Evolutionary conservation across 1,140 invertebrate genomes (phyloP), one percentile per base, ranked within the genome.

Genomic region (Bombus consobrinus): DNA sequence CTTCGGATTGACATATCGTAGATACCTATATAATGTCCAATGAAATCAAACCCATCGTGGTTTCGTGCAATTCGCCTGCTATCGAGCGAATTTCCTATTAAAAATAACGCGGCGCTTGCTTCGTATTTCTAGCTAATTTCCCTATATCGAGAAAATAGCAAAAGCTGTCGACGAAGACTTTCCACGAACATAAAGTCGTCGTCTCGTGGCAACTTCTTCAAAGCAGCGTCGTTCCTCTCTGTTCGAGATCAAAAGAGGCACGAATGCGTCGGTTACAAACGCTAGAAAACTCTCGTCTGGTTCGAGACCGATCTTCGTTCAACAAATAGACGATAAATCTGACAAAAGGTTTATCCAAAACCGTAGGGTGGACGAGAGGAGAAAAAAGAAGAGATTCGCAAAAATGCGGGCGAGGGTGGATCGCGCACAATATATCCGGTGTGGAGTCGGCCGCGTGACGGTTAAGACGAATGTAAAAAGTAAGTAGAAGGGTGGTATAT

Each of bases 381-480:
- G 13, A 68, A 66, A 32, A 62, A 62, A 41, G 66, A 68, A 68
- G 47, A 28, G 66, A 73, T 86, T 59, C 32, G 53, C 41, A 22
- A 72, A 53, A 83, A 68, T 83, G 28, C 73, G 15, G 22, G 0
- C 28, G 8, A 9, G 69, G 25, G 34, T 13, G 34, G 34, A 47
- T 80, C 66, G 22, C 12, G 75, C 74, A 66, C 77, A 73, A 62
- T 79, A 39, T 62, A 53, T 62, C 39, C 32, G 37, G 6, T 13
- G 81, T 25, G 39, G 15, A 57, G 66, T 53, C 62, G 53, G 25
- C 4, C 62, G 64, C 34, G 4, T 25, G 34, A 28, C 37, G 64
- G 66, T n/a, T 79, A 85, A 85, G 83, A 57, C 66, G 83, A 62
- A 62, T 43, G 53, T n/a, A 69, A 53, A 75, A 62, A 71, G 41